Evolutionary conservation across 2,888 invertebrate genomes (phyloP).

Genomic region (Hirtodrosophila duncani): DNA sequence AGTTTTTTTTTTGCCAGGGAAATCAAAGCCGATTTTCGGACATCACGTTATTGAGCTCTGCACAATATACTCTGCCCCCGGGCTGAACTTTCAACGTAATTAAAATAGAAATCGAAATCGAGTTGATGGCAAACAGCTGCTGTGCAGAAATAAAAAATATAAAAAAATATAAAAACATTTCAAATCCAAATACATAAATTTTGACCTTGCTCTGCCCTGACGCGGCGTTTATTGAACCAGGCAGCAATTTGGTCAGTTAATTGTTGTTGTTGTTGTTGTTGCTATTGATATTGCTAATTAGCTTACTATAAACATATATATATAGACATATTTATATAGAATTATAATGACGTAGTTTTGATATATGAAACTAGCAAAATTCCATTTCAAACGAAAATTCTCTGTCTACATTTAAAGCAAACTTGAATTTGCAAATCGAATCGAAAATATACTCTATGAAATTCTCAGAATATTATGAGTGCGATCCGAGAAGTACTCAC

Average conservation of each 20-base stretch:
- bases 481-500: no score
- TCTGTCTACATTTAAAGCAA: no score
- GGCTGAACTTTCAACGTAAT: constrained; percentile 58
- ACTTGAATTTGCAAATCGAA: no score
- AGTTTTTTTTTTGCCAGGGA: constrained; percentile 7
- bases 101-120: constrained; percentile 39
- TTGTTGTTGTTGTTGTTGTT: constrained; percentile 2
- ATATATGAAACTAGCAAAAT: constrained; percentile 26
- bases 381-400: background rate
- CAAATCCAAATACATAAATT: constrained; percentile 28
- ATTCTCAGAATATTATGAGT: no score
- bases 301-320: constrained; percentile 6
- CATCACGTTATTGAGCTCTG: background rate
- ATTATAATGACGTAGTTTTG: constrained; percentile 26
- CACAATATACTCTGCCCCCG: constrained; percentile 7
- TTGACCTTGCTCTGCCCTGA: constrained; percentile 58
- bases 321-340: constrained; percentile 4
- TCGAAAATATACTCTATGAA: no score
- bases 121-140: constrained; percentile 17
- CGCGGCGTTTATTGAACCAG: constrained; percentile 64
- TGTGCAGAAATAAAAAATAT: constrained; percentile 14
- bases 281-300: constrained; percentile 31
- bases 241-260: constrained; percentile 19
- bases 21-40: constrained; percentile 21
- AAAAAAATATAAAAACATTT: constrained; percentile 9